Conservation (phyloP, 2,888 invertebrate species). For the Lasioglossum malachurum region DNA sequence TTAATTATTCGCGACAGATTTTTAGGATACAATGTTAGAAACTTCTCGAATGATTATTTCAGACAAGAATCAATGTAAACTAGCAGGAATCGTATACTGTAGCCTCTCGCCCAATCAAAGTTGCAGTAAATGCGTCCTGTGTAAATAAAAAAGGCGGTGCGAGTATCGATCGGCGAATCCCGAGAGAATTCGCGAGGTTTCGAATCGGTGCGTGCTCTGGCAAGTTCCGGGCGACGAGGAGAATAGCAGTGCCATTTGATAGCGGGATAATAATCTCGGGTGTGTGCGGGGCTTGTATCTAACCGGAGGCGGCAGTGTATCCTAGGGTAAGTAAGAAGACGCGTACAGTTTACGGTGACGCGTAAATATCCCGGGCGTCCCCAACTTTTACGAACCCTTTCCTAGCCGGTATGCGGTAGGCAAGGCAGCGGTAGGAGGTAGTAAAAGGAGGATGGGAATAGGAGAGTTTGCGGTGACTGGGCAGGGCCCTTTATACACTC, state of each 20-base stretch:
- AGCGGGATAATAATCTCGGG: slow-evolving; percentile 50
- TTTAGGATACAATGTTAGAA: no score
- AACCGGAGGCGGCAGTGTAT: slow-evolving; percentile 55
- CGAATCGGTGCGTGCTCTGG: background rate
- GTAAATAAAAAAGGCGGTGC: background rate
- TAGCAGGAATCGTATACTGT: no score
- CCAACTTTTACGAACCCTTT: slow-evolving; percentile 82
- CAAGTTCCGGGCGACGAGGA: background rate
- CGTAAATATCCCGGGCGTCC: slow-evolving; percentile 81
- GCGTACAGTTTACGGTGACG: slow-evolving; percentile 80
- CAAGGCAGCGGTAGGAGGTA: background rate
- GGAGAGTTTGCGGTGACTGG: slow-evolving; percentile 75
- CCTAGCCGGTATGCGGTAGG: slow-evolving; percentile 60
- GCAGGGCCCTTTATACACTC: slow-evolving; percentile 77
- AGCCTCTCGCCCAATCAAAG: background rate
- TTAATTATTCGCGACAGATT: no score
- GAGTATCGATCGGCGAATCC: background rate
- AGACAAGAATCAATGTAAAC: no score
- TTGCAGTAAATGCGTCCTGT: background rate
- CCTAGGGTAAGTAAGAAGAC: slow-evolving; percentile 75
- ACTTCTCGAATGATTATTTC: no score
- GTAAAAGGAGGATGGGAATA: slow-evolving; percentile 60
- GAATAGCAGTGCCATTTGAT: slow-evolving; percentile 41
- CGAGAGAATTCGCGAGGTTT: background rate
- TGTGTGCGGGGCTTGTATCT: slow-evolving; percentile 50